Conservation (phyloP, 2,113 vertebrate genomes). For the Vidua macroura region DNA sequence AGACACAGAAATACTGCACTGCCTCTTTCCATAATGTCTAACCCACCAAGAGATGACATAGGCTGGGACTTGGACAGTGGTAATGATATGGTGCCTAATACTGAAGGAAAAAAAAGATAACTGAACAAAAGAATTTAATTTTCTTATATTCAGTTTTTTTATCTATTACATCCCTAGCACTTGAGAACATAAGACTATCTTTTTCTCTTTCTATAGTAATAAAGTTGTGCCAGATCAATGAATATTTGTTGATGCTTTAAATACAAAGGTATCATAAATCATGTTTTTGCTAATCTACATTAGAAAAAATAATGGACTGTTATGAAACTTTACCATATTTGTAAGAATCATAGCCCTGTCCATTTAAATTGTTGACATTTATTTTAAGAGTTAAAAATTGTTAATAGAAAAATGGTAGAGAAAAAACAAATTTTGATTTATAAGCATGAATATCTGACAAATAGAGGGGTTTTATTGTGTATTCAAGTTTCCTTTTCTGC, state of each 20-base stretch:
- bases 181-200: not conserved
- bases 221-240: not conserved
- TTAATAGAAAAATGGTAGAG: not conserved
- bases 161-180: not conserved
- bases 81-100: not conserved
- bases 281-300: not conserved
- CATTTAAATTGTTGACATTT: not conserved
- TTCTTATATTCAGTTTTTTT: not conserved
- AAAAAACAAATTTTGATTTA: not conserved
- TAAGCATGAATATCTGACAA: not conserved
- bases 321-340: not conserved
- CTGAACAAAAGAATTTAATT: fast-evolving
- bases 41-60: not conserved
- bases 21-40: not conserved
- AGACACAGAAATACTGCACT: not conserved
- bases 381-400: not conserved
- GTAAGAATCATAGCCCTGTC: not conserved
- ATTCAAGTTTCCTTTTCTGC: not conserved
- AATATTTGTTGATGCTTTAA: not conserved
- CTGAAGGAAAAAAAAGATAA: not conserved
- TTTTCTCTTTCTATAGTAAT: not conserved
- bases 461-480: not conserved
- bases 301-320: not conserved
- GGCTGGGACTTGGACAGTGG: not conserved
- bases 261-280: not conserved